A percentile compares a stretch with the other conserved stretches of the same genome.
Conservation (phyloP, 92 coral and sea anemone species). For the Umimayanthus chanpuru region DNA sequence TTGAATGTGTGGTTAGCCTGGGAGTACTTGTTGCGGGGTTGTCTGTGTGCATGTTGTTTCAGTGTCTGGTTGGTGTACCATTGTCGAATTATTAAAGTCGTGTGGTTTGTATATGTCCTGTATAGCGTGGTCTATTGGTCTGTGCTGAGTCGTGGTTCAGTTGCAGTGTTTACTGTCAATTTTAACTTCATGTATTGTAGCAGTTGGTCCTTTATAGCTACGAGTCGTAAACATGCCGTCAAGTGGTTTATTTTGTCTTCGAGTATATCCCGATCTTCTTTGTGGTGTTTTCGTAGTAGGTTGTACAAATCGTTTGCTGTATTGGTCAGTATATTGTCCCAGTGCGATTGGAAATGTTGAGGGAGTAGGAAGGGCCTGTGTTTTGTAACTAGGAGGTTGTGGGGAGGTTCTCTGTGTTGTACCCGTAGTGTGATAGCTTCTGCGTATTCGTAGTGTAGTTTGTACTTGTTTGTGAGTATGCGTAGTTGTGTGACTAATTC, state of each 20-base stretch:
- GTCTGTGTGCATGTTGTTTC: background rate
- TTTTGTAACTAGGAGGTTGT: background rate
- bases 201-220: background rate
- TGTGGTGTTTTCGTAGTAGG: background rate
- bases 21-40: background rate
- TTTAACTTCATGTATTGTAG: background rate
- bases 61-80: background rate
- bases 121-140: no score
- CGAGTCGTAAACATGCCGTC: no score
- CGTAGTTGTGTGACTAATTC: no score
- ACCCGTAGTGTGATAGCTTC: no score
- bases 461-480: no score
- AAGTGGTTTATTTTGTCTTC: no score
- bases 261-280: background rate
- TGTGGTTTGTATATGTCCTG: conserved; percentile 1
- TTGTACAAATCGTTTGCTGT: background rate
- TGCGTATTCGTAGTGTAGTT: no score
- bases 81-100: background rate
- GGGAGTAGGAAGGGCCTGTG: background rate
- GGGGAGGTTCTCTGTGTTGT: no score
- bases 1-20: background rate
- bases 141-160: background rate
- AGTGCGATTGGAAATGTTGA: background rate
- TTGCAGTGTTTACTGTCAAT: no score
- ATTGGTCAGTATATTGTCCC: background rate